phyloP scores from a whole-genome alignment of 35 echinoderm and acorn worm species.

The Strongylocentrotus purpuratus region DNA sequence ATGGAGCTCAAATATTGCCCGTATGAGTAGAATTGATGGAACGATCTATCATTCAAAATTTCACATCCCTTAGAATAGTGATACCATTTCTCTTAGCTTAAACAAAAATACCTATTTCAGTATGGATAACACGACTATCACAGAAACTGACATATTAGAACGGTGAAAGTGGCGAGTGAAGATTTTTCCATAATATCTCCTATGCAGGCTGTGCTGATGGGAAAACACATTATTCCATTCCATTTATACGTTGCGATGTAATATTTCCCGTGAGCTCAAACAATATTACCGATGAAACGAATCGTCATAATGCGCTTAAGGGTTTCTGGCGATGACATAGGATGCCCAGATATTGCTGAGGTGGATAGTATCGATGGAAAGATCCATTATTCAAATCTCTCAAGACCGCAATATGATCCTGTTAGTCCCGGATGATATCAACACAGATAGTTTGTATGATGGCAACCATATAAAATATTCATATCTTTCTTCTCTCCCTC shows the following conservation, averaged over 20 bases:
- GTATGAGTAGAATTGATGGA: no score
- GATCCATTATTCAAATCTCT: conserved; percentile 1
- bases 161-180: no score
- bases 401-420: background rate
- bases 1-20: no score
- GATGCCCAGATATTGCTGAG: background rate
- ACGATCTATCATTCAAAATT: no score
- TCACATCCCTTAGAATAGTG: no score
- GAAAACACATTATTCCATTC: background rate
- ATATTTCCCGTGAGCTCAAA: background rate
- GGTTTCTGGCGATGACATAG: background rate
- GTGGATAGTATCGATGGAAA: background rate
- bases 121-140: no score
- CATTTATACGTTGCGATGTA: background rate
- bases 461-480: background rate
- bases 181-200: no score
- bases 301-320: background rate
- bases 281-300: background rate
- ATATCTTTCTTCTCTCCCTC: background rate
- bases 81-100: no score
- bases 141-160: no score
- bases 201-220: background rate
- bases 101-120: no score
- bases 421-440: background rate
- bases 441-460: background rate